Conservation (phyloP, 2,113 vertebrate species). For the Scolopax mira region DNA sequence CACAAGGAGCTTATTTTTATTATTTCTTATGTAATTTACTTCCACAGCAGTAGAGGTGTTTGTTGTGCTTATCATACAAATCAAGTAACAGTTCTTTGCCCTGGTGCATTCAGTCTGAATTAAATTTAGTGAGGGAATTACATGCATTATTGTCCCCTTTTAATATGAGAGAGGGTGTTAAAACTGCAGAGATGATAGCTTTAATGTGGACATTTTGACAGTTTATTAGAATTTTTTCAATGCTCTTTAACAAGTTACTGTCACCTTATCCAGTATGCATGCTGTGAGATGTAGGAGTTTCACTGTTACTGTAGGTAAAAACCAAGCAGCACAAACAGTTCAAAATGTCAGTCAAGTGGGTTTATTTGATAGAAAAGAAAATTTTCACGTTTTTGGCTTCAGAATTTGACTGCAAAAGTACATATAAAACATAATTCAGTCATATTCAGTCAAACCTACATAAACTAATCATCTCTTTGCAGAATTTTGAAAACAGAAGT, state of each 20-base stretch:
- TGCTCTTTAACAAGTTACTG: neutral
- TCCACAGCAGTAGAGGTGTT: neutral
- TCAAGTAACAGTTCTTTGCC: neutral
- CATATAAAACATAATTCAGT: neutral
- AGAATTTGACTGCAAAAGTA: neutral
- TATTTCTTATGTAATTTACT: neutral
- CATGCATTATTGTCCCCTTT: neutral
- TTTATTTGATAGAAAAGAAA: neutral
- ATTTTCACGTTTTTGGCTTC: neutral
- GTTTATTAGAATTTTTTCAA: conserved; percentile 4
- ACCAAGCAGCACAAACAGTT: neutral
- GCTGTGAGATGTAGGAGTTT: neutral
- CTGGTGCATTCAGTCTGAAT: neutral
- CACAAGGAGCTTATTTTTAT: neutral
- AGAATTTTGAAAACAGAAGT: neutral
- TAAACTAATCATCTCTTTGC: neutral
- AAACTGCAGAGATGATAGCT: neutral
- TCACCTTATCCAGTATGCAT: neutral
- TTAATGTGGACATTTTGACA: neutral
- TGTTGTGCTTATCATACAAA: conserved; percentile 3
- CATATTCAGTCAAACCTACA: neutral
- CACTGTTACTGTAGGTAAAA: neutral
- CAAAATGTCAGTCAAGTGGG: neutral
- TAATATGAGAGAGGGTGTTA: neutral
- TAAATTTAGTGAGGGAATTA: conserved; percentile 22